Percentiles rank a stretch among this genome's conserved stretches.
Conservation (phyloP, 2,113 vertebrate species). For the Megaptera novaeangliae region DNA sequence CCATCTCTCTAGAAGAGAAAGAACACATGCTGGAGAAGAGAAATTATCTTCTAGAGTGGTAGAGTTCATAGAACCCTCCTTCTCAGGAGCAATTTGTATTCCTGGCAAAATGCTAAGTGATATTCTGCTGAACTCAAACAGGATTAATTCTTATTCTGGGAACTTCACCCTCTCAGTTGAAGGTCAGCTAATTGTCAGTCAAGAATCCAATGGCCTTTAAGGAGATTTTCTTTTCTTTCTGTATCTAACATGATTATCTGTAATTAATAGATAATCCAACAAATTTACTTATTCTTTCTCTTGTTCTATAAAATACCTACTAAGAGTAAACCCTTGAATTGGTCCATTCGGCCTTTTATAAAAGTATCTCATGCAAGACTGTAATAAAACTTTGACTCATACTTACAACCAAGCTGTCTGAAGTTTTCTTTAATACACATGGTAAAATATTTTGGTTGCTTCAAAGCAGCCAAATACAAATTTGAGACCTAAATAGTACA, state of each 20-base stretch:
- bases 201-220: conserved; percentile 23
- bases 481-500: not conserved
- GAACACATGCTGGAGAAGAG: fast-evolving
- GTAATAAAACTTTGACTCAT: not conserved
- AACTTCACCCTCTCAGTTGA: not conserved
- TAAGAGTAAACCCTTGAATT: not conserved
- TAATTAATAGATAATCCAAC: conserved; percentile 14
- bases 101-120: not conserved
- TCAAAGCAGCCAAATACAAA: not conserved
- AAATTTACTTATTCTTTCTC: not conserved
- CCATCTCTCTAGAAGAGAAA: not conserved
- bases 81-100: conserved; percentile 10
- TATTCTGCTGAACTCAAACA: conserved; percentile 18
- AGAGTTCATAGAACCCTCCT: not conserved
- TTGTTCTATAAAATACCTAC: not conserved
- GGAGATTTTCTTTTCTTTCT: conserved; percentile 19
- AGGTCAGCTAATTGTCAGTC: conserved; percentile 13
- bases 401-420: not conserved
- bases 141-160: not conserved
- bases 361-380: not conserved
- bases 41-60: not conserved
- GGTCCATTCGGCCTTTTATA: not conserved
- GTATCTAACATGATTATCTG: not conserved
- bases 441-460: not conserved
- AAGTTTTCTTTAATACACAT: not conserved